A percentile compares a stretch with the other conserved stretches of the same genome.
Evolutionary conservation across 92 coral and sea anemone genomes (phyloP).

Genomic region (Pocillopora grandis): DNA sequence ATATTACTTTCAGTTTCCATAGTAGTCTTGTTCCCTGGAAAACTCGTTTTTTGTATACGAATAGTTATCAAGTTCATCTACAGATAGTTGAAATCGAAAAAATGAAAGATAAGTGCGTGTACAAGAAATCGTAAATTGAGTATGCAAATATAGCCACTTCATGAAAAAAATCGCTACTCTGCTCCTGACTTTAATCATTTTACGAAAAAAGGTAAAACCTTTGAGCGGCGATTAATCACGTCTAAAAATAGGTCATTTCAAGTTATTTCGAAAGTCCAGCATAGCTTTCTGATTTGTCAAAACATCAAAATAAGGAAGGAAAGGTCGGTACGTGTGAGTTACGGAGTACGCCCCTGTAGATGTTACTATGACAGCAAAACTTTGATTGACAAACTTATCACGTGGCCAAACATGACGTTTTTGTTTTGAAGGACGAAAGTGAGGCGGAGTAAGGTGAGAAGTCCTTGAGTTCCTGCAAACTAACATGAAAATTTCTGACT

Average conservation of each 20-base stretch:
- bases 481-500: constrained; percentile 66
- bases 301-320: background rate
- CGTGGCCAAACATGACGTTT: constrained; percentile 98
- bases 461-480: constrained; percentile 67
- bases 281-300: background rate
- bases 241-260: background rate
- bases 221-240: background rate
- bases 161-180: background rate
- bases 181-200: background rate
- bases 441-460: constrained; percentile 95
- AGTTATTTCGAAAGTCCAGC: background rate
- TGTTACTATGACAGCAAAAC: constrained; percentile 17
- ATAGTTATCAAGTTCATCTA: too few relatives aligned
- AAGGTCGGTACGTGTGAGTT: background rate
- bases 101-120: too few relatives aligned
- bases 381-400: constrained; percentile 58
- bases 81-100: too few relatives aligned
- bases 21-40: too few relatives aligned
- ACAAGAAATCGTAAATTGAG: background rate
- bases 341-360: constrained; percentile 21
- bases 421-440: constrained; percentile 82
- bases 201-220: background rate
- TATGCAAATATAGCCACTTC: background rate
- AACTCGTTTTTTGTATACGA: too few relatives aligned
- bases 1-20: too few relatives aligned